Evolutionary conservation across 2,888 invertebrate species (phyloP), one percentile per base, ranked within the genome.

Genomic region (Mellilla xanthometata): DNA sequence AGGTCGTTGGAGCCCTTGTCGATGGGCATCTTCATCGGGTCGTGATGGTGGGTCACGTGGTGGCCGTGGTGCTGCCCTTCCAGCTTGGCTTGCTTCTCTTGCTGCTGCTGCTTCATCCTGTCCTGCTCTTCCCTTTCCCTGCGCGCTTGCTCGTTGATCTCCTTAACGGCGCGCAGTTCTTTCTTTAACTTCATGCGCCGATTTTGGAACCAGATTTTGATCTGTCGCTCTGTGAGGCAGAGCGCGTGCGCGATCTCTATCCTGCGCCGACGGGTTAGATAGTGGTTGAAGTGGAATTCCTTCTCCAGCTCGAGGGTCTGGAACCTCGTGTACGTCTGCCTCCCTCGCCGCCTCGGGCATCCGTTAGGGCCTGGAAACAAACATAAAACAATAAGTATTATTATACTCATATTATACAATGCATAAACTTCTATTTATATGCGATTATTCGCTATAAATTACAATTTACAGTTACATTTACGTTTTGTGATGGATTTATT

Each of bases 221-320:
- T 98, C 91, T 98, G 98, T 72, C 98, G 92, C 90, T 98, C 98
- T 65, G 98, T 97, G 68, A 98, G 93, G 85, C 97, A 97, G 49
- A 99, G 94, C 43, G 97, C 97, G 86, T 98, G 98, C 31, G 98
- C 98, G 67, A 98, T 98, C 90, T 99, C 98, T 90, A 98, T 98
- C 90, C 98, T 93, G 84, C 98, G 94, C 81, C 98, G 93, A 78
- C 99, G 93, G 68, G 98, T 98, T 84, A 99, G 92, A 89, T 99
- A 99, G 80, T 98, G 97, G 90, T 98, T 99, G 91, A 97, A 98
- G 81, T 98, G 97, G 91, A 99, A 99, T 92, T 99, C 99, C 90
- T 98, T 98, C 88, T 99, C 99, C 87, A 99, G 93, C 83, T 99
- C 98, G 89, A 98, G 91, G 12, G 99, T 99, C 90, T 99, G 99